phyloP scores from a whole-genome alignment of 2,888 invertebrate species.

The Pantelozetes paolii region DNA sequence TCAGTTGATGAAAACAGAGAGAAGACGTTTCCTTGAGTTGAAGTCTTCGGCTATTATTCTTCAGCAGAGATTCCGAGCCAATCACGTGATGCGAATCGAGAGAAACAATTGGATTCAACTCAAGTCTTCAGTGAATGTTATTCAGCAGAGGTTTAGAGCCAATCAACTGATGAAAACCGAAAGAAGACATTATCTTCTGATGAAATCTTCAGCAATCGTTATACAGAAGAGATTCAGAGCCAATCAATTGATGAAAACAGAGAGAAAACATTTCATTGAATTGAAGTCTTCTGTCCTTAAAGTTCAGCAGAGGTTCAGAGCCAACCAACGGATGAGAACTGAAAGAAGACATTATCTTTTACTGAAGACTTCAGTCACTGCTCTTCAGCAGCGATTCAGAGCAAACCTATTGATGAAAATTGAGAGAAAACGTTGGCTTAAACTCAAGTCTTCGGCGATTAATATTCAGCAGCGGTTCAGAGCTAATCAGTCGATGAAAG shows the following conservation, averaged over 20 bases:
- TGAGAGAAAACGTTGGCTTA: not conserved
- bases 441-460: not conserved
- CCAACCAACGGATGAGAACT: not conserved
- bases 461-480: constrained; percentile 3
- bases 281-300: not conserved
- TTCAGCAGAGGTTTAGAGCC: constrained; percentile 15
- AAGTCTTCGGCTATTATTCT: not conserved
- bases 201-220: not conserved
- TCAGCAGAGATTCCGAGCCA: constrained; percentile 20
- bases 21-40: not conserved
- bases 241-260: constrained; percentile 1
- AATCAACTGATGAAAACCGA: constrained; percentile 12
- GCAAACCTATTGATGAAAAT: constrained; percentile 1
- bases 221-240: constrained; percentile 31
- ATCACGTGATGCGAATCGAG: not conserved
- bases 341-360: not conserved
- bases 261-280: not conserved
- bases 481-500: constrained; percentile 45
- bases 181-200: not conserved
- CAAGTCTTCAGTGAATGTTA: not conserved
- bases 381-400: not conserved
- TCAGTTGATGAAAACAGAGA: not conserved
- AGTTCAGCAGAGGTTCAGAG: not conserved
- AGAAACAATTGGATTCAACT: not conserved
- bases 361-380: not conserved